These are phyloP conservation scores for Hippocampus kuda DNA, from an alignment of 2,797 vertebrate species.

Conservation along the genomic window DNA sequence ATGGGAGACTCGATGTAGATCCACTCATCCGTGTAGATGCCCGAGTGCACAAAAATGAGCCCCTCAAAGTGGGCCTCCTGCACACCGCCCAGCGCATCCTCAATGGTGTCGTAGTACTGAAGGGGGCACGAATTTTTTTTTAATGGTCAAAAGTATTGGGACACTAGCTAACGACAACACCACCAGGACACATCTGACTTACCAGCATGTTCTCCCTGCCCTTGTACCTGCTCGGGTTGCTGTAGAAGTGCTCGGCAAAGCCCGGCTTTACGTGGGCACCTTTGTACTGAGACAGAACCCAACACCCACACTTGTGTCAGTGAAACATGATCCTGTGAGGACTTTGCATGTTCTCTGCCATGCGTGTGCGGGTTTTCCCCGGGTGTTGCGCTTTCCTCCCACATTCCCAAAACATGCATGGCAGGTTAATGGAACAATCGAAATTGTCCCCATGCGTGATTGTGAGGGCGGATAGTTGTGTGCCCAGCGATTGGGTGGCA, in stretches of 20 bases:
- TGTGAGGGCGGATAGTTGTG: too few species aligned
- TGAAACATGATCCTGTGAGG: not conserved
- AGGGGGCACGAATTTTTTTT: not conserved
- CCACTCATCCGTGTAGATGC: slow-evolving; percentile 99
- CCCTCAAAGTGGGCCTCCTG: slow-evolving; percentile 99
- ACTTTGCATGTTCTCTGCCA: too few species aligned
- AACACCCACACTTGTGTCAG: not conserved
- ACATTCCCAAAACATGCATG: too few species aligned
- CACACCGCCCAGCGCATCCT: slow-evolving; percentile 94
- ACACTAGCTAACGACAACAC: too few species aligned
- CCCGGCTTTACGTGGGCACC: slow-evolving; percentile 98
- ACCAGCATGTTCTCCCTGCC: slow-evolving; percentile 99
- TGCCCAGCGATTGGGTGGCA: too few species aligned
- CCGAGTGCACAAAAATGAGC: slow-evolving; percentile 98
- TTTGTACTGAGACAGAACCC: slow-evolving; percentile 83
- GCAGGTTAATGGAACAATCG: too few species aligned
- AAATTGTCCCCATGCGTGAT: too few species aligned
- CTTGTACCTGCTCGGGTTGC: slow-evolving; percentile 97
- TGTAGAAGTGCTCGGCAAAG: slow-evolving; percentile 99
- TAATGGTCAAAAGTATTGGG: not conserved
- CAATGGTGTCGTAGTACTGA: slow-evolving; percentile 99
- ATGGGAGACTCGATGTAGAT: slow-evolving; percentile 99
- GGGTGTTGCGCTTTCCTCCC: too few species aligned
- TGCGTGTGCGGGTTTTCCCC: too few species aligned
- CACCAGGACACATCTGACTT: slow-evolving; percentile 40